Evolutionary conservation across 2,797 vertebrate species (phyloP).

Genomic region (Tympanoctomys barrerae): DNA sequence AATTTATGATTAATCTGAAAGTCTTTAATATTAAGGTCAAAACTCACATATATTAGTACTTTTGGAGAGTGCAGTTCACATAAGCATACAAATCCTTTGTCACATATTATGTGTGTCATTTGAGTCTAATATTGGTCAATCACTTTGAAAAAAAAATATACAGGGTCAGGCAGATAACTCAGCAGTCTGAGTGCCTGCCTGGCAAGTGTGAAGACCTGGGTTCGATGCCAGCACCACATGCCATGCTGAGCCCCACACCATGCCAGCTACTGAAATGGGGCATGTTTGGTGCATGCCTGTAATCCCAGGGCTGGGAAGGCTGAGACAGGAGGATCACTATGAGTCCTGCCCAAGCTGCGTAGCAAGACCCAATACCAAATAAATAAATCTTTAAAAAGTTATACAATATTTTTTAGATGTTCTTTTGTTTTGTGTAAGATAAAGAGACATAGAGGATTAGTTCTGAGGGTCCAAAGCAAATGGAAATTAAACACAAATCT

Average conservation of each 20-base stretch:
- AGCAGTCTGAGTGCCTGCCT: too few relatives aligned
- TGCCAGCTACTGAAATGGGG: too few relatives aligned
- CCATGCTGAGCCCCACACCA: too few relatives aligned
- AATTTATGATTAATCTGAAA: background rate
- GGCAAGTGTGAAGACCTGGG: too few relatives aligned
- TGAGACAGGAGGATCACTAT: too few relatives aligned
- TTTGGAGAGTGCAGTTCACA: constrained; percentile 41
- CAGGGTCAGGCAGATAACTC: too few relatives aligned
- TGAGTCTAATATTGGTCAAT: constrained; percentile 39
- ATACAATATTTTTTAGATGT: background rate
- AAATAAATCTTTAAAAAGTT: background rate
- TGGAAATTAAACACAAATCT: background rate
- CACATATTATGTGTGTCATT: constrained; percentile 62
- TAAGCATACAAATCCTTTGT: constrained; percentile 72
- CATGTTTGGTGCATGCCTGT: too few relatives aligned
- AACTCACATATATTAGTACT: background rate
- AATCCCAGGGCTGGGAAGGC: too few relatives aligned
- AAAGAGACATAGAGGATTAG: background rate
- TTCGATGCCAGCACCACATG: too few relatives aligned
- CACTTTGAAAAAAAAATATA: too few relatives aligned
- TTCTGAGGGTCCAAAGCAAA: background rate
- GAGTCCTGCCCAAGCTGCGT: too few relatives aligned
- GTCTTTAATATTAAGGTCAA: constrained; percentile 1
- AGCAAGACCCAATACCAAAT: too few relatives aligned
- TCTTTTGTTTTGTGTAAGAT: background rate